Evolutionary conservation across 2,888 invertebrate species (phyloP), one percentile per base, ranked within the genome.

Genomic region (Hanleya hanleyi): DNA sequence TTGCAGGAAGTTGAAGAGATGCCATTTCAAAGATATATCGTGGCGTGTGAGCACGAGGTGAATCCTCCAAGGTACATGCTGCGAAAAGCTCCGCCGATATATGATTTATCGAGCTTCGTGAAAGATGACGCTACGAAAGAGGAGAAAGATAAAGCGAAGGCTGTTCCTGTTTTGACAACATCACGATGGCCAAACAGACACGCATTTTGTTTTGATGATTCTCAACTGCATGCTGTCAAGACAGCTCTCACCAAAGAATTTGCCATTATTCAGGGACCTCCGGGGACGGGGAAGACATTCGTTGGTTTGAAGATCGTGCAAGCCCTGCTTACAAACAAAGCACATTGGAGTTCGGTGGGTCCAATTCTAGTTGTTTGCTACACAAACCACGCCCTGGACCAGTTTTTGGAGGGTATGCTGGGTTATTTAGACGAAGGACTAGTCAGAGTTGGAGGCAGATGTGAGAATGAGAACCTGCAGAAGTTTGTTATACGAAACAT

Each of bases 281-380:
- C 96, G 0, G 96, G 96, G 1, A 96, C 96, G 0, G 96, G 96
- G 0, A 96, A 96, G 92, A 96, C 96, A 0, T 95, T 93, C 87
- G 89, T 96, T 75, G 96, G 96, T 0, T 91, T 95, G 37, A 94
- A 95, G 92, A 93, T 97, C 29, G 94, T 94, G 0, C 67, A 86
- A 35, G 71, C 93, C 0, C 86, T 96, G 33, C 88, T 96, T 1
- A 89, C 92, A 73, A 96, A 95, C 86, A 78, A 80, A 18, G 36
- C 77, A 0, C 37, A 77, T 1, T 92, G 92, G 92, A 87, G 86
- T 36, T 74, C 51, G 4, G 65, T 77, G 62, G 70, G 73, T 50
- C 89, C 89, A n/a, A 86, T 90, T 70, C 74, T 90, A 18, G 80
- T 90, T 32, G 87, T 90, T 15, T 89, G 89, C 71, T 90, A 89